Base-by-base conservation (phyloP, 2,888 invertebrate genomes). In the Apantesis nais region DNA sequence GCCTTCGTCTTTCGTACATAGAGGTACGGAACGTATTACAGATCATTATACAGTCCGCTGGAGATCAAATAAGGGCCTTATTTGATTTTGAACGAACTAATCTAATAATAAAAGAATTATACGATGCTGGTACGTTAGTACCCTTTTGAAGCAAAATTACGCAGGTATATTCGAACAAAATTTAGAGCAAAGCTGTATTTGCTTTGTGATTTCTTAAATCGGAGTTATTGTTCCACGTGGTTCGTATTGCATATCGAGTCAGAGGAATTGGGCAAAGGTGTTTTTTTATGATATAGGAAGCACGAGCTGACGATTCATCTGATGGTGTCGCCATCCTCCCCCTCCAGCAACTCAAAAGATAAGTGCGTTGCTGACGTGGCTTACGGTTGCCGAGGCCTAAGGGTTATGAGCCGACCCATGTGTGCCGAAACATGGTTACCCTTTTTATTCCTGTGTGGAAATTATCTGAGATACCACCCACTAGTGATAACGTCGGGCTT, bases 21-120 rank as follows among this genome's bases (percentile, higher is more conserved):
- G 52, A 37, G 19, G 44, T n/a, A 68, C 62, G 55, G 39, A 39
- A 68, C 44, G 19, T 68, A 62, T 52, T 66, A 55, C 55, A 62
- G 48, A 62, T 68, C 52, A 68, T 62, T 55, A 62, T 29, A 55
- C 25, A 48, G 44, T 44, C 48, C 48, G 48, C 29, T 62, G 68
- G 22, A 25, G 52, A 62, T 52, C 34, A 37, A n/a, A 41, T n/a
- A 37, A 29, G 52, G 52, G 22, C 22, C 63, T 55, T 58, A 58
- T 58, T 58, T 58, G 58, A 58, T 25, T 62, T 62, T 52, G 25
- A 58, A 16, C 58, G 29, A 29, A 29, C 29, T 44, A 63, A 63
- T 63, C 44, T 41, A 44, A 63, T 63, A 29, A 63, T 31, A 44
- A 63, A 29, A 8, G 63, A 63, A 44, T 44, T 31, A 19, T 25